A percentile compares a stretch with the other conserved stretches of the same genome.
phyloP scores from a whole-genome alignment of 2,113 vertebrate genomes.

The Cathartes aura region DNA sequence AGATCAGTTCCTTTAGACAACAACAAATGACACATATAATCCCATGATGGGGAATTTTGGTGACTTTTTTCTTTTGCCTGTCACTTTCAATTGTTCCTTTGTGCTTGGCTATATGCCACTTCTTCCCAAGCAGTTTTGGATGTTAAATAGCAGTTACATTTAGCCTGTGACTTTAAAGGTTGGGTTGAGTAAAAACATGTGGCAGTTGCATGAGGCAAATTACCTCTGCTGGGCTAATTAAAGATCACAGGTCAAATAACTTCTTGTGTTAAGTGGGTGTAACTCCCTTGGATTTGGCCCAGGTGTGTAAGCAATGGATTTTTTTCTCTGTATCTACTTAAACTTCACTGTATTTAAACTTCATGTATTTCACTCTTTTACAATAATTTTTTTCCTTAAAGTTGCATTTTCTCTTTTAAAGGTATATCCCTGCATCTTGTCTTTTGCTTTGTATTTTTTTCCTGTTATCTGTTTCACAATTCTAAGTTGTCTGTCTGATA shows the following conservation, averaged over 20 bases:
- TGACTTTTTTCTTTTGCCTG: conserved; percentile 24
- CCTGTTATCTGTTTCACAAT: not conserved
- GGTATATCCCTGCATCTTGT: not conserved
- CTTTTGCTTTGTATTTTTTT: not conserved
- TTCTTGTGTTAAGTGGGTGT: not conserved
- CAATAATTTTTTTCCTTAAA: not conserved
- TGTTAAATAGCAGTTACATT: not conserved
- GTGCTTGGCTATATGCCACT: not conserved
- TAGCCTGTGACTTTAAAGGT: conserved; percentile 21
- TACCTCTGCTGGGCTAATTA: not conserved
- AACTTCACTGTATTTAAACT: not conserved
- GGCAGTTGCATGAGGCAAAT: not conserved
- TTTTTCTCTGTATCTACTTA: not conserved
- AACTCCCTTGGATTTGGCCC: not conserved
- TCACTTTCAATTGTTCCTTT: conserved; percentile 14
- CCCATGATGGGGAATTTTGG: not conserved
- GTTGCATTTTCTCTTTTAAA: not conserved
- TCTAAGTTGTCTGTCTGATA: not conserved
- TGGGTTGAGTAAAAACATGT: not conserved
- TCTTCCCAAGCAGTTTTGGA: not conserved
- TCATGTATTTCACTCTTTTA: not conserved
- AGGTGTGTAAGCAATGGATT: not conserved
- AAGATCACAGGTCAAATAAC: not conserved
- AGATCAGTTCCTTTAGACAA: not conserved
- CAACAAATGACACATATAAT: not conserved